Base-by-base conservation (phyloP, 2,797 vertebrate genomes). In the Coilia nasus region DNA sequence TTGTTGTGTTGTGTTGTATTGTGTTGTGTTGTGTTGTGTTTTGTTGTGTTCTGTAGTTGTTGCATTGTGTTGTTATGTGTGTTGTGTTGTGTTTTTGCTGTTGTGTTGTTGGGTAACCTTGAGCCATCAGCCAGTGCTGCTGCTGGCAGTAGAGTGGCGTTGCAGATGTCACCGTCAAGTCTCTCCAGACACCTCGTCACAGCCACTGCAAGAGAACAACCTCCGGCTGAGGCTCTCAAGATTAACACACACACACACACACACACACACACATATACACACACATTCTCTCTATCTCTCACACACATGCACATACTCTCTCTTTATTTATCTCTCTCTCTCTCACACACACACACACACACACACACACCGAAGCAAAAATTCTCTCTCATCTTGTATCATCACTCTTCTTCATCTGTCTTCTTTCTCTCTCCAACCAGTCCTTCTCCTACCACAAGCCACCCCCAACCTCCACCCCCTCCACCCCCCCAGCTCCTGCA, bases 61-160 rank as follows among this genome's bases (percentile, higher is more conserved):
- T 19, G 17, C 6, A 6, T 19, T 60, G 59, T 60, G 59, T 60
- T 19, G 1, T 19, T 19, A 6, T 60, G 59, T 60, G 59, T 60
- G 54, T 56, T 64, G 60, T 64, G 60, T 64, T 64, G n/a, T 64
- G 60, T 64, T n/a, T n/a, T 9, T n/a, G 67, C 15, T 75, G 31
- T 41, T 7, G 28, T 31, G 28, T 41, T 75, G 15, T 41, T 75
- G 31, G 28, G 7, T 75, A 4, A 75, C 67, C 31, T 75, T 75
- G 67, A 64, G 23, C 62, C 25, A 12, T 12, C 11, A 28, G 9
- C 25, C 28, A 25, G 62, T n/a, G 2, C 19, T 3, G 23, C 11
- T n/a, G n/a, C n/a, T n/a, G n/a, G n/a, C n/a, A n/a, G n/a, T n/a
- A n/a, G n/a, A n/a, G n/a, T n/a, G n/a, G n/a, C n/a, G 64, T 0